Evolutionary conservation across 1,140 invertebrate species (phyloP), one percentile per base, ranked within the genome.

Genomic region (Meloidogyne exigua): DNA sequence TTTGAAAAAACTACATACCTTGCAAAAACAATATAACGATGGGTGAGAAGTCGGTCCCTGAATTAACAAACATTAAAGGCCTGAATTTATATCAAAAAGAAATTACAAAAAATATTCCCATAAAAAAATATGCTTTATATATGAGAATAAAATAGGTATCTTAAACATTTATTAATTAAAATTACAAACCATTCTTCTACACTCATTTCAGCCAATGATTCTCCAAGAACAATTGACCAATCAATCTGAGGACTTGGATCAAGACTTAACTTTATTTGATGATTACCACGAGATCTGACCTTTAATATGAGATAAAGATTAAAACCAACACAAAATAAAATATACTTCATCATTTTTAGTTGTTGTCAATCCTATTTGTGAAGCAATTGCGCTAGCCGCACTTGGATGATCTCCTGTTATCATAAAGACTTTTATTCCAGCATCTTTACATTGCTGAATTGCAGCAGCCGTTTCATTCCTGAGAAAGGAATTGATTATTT

Each of bases 1-100:
- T 25, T 65, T 28, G 11, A 9, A 72, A 7, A 1, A 63, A 76
- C 13, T 49, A 39, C 12, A 36, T 26, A 79, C 79, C 81, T 67
- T 28, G 89, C 89, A 85, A 90, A 90, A 36, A 90, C 89, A 80
- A 90, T 90, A 75, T 90, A 89, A 11, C 81, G 63, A 72, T 90
- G 88, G 76, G 88, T 82, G 9, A 82, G 78, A n/a, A 90, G 79
- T 32, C 89, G 84, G 69, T 89, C 82, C 82, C n/a, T n/a, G n/a
- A n/a, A n/a, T n/a, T n/a, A n/a, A n/a, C n/a, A n/a, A n/a, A n/a
- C n/a, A n/a, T n/a, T n/a, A n/a, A n/a, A n/a, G n/a, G n/a, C n/a
- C n/a, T n/a, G n/a, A n/a, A n/a, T n/a, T n/a, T n/a, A n/a, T n/a
- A n/a, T n/a, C n/a, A n/a, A n/a, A n/a, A n/a, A n/a, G n/a, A n/a